phyloP scores from a whole-genome alignment of 2,113 vertebrate genomes.

The Dromaius novaehollandiae region DNA sequence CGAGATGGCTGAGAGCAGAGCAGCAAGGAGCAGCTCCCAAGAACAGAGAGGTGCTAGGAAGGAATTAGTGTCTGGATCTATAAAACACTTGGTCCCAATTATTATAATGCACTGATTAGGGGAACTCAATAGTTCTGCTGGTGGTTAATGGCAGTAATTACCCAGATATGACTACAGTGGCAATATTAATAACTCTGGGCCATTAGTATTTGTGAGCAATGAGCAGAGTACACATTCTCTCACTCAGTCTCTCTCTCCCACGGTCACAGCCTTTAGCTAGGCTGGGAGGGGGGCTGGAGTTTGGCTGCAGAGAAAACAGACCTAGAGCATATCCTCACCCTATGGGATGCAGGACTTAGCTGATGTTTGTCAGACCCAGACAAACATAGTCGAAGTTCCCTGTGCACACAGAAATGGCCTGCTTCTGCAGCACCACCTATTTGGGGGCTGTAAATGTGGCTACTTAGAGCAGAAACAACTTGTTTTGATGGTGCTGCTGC shows the following conservation, averaged over 20 bases:
- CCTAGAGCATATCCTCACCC: too few relatives aligned
- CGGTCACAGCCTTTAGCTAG: background rate
- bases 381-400: rapidly evolving
- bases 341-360: background rate
- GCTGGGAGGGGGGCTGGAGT: background rate
- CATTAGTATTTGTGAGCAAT: conserved; percentile 72
- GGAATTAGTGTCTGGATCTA: conserved; percentile 63
- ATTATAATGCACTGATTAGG: conserved; percentile 72
- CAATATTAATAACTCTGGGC: conserved; percentile 72
- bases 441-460: background rate
- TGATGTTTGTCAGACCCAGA: background rate
- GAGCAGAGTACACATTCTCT: conserved; percentile 40
- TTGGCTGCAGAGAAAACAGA: background rate
- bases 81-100: conserved; percentile 73
- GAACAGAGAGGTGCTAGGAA: conserved; percentile 35
- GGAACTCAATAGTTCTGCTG: conserved; percentile 72
- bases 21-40: background rate
- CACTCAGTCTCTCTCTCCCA: background rate
- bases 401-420: rapidly evolving
- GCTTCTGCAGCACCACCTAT: background rate
- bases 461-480: background rate
- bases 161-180: conserved; percentile 64
- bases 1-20: background rate
- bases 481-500: background rate
- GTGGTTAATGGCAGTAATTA: conserved; percentile 71